Evolutionary conservation across 2,888 invertebrate genomes (phyloP).

Genomic region (Xanthostigma xanthostigma): DNA sequence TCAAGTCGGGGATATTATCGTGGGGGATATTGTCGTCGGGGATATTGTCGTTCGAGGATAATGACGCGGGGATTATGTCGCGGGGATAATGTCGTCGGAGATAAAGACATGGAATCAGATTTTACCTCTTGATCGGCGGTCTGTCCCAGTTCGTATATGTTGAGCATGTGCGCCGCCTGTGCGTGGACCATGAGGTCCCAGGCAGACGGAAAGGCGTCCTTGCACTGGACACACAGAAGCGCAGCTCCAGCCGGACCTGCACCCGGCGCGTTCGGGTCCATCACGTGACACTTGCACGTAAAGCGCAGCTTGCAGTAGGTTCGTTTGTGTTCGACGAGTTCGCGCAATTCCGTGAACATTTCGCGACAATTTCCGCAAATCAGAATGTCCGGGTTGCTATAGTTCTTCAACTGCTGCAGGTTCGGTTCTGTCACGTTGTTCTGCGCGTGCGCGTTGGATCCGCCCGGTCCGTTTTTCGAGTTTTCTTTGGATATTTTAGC

Average conservation of each 20-base stretch:
- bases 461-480: too few relatives aligned
- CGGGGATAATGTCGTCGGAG: too few relatives aligned
- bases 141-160: slow-evolving; percentile 45
- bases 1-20: too few relatives aligned
- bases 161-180: slow-evolving; percentile 50
- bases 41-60: too few relatives aligned
- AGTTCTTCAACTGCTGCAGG: slow-evolving; percentile 21
- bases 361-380: slow-evolving; percentile 67
- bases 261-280: slow-evolving; percentile 9
- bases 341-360: slow-evolving; percentile 55
- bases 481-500: background rate
- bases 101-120: too few relatives aligned
- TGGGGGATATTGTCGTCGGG: too few relatives aligned
- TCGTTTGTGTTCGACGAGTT: slow-evolving; percentile 60
- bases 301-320: slow-evolving; percentile 56
- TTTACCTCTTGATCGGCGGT: slow-evolving; percentile 19
- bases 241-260: slow-evolving; percentile 24
- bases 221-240: slow-evolving; percentile 47
- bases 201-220: slow-evolving; percentile 46
- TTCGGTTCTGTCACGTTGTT: too few relatives aligned
- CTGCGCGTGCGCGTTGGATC: too few relatives aligned
- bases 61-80: too few relatives aligned
- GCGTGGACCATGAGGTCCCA: slow-evolving; percentile 57
- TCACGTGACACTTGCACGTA: slow-evolving; percentile 51
- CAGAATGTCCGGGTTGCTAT: slow-evolving; percentile 52